These are phyloP conservation scores for Exephanes ischioxanthus DNA, from an alignment of 2,888 invertebrate genomes.

Conservation along the genomic window DNA sequence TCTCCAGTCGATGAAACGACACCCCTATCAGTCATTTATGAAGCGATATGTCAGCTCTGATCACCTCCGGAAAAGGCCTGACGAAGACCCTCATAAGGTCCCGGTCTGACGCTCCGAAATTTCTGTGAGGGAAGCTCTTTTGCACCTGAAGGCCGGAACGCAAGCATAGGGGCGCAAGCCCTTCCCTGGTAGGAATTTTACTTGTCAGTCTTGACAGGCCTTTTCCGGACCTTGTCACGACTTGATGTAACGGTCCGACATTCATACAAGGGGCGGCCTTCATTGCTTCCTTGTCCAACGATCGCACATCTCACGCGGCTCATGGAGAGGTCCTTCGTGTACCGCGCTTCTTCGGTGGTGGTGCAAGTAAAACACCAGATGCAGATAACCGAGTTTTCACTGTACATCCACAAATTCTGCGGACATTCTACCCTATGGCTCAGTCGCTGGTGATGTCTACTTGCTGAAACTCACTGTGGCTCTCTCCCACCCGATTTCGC, in stretches of 20 bases:
- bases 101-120: not conserved
- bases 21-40: too few species aligned
- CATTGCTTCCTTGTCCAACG: not conserved
- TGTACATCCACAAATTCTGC: conserved; percentile 13
- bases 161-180: not conserved
- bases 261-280: not conserved
- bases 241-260: not conserved
- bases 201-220: not conserved
- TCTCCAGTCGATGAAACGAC: too few species aligned
- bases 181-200: not conserved
- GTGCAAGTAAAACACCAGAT: not conserved
- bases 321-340: too few species aligned
- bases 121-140: not conserved
- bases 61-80: not conserved
- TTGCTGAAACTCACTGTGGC: conserved; percentile 43
- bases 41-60: not conserved
- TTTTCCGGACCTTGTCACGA: not conserved
- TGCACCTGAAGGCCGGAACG: not conserved
- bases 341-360: not conserved
- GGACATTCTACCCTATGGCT: not conserved
- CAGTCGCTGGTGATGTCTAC: conserved; percentile 46
- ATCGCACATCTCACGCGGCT: not conserved
- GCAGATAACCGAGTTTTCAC: not conserved
- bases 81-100: not conserved
- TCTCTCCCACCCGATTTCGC: not conserved